Conservation (phyloP, 2,888 invertebrate species). For the Amphipyra berbera region DNA sequence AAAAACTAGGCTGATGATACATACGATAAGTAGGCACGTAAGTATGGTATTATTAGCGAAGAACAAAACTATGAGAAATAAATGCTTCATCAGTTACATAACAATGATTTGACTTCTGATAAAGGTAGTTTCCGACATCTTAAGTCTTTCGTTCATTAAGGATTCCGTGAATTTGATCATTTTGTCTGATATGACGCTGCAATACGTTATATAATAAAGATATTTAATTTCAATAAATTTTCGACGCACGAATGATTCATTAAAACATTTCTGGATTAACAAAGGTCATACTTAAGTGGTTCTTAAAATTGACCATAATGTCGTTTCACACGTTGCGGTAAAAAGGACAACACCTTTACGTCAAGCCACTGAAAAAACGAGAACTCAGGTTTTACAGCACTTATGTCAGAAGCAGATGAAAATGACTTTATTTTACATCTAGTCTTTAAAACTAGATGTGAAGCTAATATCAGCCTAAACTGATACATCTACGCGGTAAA, state of each 20-base stretch:
- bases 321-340: conserved; percentile 22
- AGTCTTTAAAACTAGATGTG: too few species aligned
- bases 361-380: neutral
- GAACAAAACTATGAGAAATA: conserved; percentile 20
- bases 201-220: conserved; percentile 52
- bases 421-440: neutral
- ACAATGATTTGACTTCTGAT: conserved; percentile 60
- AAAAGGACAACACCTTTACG: neutral
- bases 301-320: conserved; percentile 31
- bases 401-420: neutral
- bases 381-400: neutral
- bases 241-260: conserved; percentile 46
- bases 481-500: too few species aligned
- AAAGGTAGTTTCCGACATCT: conserved; percentile 59
- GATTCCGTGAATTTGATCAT: conserved; percentile 65
- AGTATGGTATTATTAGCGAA: conserved; percentile 10
- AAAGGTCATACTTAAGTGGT: conserved; percentile 41
- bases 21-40: too few species aligned
- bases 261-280: conserved; percentile 34
- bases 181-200: conserved; percentile 46
- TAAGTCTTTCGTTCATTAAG: conserved; percentile 68
- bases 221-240: conserved; percentile 43
- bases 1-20: too few species aligned
- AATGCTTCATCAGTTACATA: conserved; percentile 59
- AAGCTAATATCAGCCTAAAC: too few species aligned